Evolutionary conservation across 2,113 vertebrate species (phyloP).

Genomic region (Macrotus californicus): DNA sequence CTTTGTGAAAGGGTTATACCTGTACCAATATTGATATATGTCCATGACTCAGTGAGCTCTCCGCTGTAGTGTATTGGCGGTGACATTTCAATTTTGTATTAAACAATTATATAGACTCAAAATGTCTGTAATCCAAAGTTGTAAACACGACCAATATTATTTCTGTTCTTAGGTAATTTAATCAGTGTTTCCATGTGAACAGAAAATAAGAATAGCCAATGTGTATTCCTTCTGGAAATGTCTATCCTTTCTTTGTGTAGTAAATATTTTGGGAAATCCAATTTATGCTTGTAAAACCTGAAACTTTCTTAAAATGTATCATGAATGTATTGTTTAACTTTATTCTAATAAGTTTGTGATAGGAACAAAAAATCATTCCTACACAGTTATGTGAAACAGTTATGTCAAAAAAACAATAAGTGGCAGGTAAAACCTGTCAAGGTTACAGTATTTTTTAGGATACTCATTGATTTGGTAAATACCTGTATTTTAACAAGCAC

Average conservation of each 20-base stretch:
- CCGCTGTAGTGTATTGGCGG: background rate
- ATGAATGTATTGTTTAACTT: background rate
- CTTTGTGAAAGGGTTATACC: background rate
- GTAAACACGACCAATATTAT: background rate
- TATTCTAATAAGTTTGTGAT: background rate
- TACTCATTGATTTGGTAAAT: background rate
- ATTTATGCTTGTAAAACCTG: background rate
- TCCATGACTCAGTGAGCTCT: background rate
- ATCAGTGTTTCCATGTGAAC: background rate
- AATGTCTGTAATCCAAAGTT: conserved; percentile 15
- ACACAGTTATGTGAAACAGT: background rate
- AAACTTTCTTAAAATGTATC: background rate
- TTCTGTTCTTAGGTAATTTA: conserved; percentile 16
- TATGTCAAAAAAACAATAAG: background rate
- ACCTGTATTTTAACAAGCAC: background rate
- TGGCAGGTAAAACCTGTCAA: background rate
- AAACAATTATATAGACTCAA: background rate
- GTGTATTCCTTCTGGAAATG: background rate
- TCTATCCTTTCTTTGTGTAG: background rate
- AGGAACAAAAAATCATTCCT: background rate
- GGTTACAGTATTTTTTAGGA: background rate
- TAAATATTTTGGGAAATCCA: conserved; percentile 18
- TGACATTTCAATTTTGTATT: conserved; percentile 13
- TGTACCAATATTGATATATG: background rate
- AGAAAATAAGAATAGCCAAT: background rate